Base-by-base conservation (phyloP, 2,113 vertebrate genomes). In the Oryzias javanicus region DNA sequence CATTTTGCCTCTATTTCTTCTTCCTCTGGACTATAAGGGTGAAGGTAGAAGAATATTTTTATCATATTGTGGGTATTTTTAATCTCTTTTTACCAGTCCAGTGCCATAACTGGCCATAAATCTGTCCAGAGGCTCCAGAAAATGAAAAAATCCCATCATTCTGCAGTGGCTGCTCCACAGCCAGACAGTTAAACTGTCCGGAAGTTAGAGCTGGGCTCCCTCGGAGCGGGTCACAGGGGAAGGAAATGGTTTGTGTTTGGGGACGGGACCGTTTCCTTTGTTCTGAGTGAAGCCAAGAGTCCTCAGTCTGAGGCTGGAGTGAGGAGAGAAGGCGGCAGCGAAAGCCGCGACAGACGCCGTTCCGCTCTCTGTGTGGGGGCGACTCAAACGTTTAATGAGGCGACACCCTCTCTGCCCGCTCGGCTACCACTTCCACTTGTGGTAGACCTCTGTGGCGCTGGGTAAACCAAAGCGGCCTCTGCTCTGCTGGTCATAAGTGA, bases 191-290 rank as follows among this genome's bases (percentile, higher is more conserved):
- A 19, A 80, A 82, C 66, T 68, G 62, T 75, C 72, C 78, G 78
- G 86, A 87, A 84, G 81, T 50, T 19, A 63, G 70, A 81, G 76
- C 76, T 12, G 64, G 78, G 68, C 83, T 86, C 79, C 84, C 72
- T 78, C 49, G 40, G 72, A 74, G 76, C 76, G 67, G 78, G 72
- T 84, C 78, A 20, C 68, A 73, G 76, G 70, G 79, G 84, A 76
- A 88, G 86, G 86, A 89, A 86, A 88, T 85, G 77, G 79, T 86
- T 89, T 86, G 73, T 85, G 85, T 83, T 84, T 84, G 83, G 82
- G 84, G 84, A 81, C 79, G 62, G 76, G 74, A 74, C 79, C 78
- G 59, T 86, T 89, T 90, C 84, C 88, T 88, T 53, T 82, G 50
- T 72, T 70, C 71, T 79, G 83, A 82, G 55, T 81, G 83, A 86